phyloP scores from a whole-genome alignment of 2,888 invertebrate species.

The Antheraea yamamai region DNA sequence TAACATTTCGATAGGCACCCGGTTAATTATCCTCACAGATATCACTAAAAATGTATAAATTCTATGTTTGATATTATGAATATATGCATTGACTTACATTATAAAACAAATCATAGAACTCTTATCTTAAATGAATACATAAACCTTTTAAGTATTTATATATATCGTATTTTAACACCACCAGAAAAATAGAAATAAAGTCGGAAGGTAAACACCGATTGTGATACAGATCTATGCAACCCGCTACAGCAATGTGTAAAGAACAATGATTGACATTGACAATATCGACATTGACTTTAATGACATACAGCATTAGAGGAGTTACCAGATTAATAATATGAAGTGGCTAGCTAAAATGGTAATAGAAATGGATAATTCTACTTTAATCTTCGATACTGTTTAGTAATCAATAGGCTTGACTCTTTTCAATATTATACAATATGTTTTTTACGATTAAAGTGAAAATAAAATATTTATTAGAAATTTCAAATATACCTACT shows the following conservation, averaged over 20 bases:
- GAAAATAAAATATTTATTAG: too few relatives aligned
- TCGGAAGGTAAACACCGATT: neutral
- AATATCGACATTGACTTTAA: too few relatives aligned
- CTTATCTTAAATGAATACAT: neutral
- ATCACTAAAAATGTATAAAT: slow-evolving; percentile 1
- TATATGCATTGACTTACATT: neutral
- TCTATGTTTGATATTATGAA: slow-evolving; percentile 3
- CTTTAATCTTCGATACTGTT: too few relatives aligned
- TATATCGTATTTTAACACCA: neutral
- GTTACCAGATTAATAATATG: too few relatives aligned
- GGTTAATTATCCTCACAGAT: slow-evolving; percentile 31
- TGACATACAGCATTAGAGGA: too few relatives aligned
- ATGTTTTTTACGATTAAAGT: too few relatives aligned
- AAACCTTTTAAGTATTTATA: neutral
- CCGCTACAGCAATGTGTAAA: neutral
- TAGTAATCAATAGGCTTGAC: too few relatives aligned
- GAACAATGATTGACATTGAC: too few relatives aligned
- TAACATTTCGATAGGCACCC: slow-evolving; percentile 57
- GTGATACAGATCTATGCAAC: neutral
- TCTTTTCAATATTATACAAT: too few relatives aligned
- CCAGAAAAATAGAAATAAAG: neutral
- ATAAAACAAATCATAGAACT: neutral
- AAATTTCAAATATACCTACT: too few relatives aligned
- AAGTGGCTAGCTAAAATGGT: too few relatives aligned
- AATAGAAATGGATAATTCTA: too few relatives aligned